phyloP scores from a whole-genome alignment of 2,888 invertebrate species.

The Dastarcus helophoroides region DNA sequence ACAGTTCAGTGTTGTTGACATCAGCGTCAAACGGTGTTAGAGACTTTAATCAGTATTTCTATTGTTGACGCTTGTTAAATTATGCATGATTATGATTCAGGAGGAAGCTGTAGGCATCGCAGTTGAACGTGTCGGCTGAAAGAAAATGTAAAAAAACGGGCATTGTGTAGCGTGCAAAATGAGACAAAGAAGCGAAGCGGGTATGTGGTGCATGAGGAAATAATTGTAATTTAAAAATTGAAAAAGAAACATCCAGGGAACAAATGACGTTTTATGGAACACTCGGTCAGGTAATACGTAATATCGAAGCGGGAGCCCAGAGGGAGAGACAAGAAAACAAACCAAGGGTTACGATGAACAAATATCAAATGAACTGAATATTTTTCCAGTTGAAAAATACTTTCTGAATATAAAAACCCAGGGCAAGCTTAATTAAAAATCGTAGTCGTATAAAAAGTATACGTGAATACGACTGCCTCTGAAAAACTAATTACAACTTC shows the following conservation, averaged over 20 bases:
- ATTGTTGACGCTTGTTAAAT: too few relatives aligned
- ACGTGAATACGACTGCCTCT: constrained; percentile 29
- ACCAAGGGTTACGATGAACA: constrained; percentile 30
- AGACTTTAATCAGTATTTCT: too few relatives aligned
- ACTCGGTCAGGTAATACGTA: constrained; percentile 19
- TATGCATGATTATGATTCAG: too few relatives aligned
- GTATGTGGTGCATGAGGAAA: too few relatives aligned
- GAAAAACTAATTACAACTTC: constrained; percentile 36
- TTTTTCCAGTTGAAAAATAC: constrained; percentile 36
- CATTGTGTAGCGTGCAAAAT: not conserved
- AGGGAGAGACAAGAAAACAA: constrained; percentile 32
- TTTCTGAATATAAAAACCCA: constrained; percentile 35
- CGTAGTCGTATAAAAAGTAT: constrained; percentile 30
- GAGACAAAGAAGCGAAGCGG: not conserved
- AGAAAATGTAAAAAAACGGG: too few relatives aligned
- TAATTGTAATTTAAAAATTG: constrained; percentile 13
- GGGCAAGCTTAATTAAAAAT: constrained; percentile 38
- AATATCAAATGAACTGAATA: constrained; percentile 36
- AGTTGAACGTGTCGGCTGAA: too few relatives aligned
- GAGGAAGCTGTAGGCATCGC: too few relatives aligned
- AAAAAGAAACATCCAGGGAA: constrained; percentile 10
- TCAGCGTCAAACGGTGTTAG: too few relatives aligned
- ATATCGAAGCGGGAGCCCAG: constrained; percentile 22
- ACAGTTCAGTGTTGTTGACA: too few relatives aligned
- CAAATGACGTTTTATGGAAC: constrained; percentile 13